Evolutionary conservation across 2,113 vertebrate species (phyloP).

Genomic region (Elaphurus davidianus): DNA sequence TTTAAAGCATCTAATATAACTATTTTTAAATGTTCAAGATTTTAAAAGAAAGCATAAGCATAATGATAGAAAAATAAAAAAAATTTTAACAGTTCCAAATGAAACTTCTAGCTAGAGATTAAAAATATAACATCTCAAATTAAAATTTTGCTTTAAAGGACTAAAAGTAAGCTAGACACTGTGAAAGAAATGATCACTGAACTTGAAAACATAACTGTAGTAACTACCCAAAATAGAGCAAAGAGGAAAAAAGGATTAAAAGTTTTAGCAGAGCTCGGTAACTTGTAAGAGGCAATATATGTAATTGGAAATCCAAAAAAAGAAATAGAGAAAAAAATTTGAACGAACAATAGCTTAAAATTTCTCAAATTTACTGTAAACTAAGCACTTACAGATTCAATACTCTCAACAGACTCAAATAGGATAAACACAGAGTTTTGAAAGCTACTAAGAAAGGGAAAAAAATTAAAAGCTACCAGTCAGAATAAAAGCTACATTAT

Average conservation of each 20-base stretch:
- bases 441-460: neutral
- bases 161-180: neutral
- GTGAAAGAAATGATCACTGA: neutral
- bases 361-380: neutral
- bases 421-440: neutral
- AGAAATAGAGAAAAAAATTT: neutral
- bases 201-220: neutral
- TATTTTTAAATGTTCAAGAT: neutral
- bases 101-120: neutral
- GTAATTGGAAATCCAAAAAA: neutral
- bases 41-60: neutral
- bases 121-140: neutral
- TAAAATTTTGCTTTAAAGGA: slow-evolving; percentile 6
- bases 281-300: neutral
- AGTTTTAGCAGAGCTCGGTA: neutral
- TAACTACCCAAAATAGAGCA: neutral
- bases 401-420: neutral
- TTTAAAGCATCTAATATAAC: neutral
- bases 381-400: neutral
- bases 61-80: neutral
- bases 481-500: neutral
- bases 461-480: neutral
- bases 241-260: neutral
- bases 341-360: neutral
- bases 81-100: neutral